Conservation (phyloP, 2,113 vertebrate genomes). For the Zosterops pallidus region DNA sequence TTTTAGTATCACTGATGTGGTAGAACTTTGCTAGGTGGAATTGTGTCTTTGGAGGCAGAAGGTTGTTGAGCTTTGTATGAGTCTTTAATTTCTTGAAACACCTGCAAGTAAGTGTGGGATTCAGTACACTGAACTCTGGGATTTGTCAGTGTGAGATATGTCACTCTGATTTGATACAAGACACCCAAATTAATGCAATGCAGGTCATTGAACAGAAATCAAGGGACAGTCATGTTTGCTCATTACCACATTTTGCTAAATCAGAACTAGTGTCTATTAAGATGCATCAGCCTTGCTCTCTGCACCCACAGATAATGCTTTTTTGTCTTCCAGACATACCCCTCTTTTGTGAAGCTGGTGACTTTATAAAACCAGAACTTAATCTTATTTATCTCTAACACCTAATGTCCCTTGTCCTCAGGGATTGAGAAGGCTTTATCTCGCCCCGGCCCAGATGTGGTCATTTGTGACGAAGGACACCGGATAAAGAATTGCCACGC, state of each 20-base stretch:
- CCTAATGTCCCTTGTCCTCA: constrained; percentile 58
- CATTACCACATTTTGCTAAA: neutral
- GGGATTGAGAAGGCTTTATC: constrained; percentile 93
- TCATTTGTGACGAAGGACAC: constrained; percentile 98
- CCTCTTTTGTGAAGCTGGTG: neutral
- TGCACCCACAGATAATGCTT: neutral
- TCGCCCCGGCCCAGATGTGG: constrained; percentile 93
- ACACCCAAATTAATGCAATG: neutral
- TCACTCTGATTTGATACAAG: neutral
- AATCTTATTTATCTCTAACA: neutral
- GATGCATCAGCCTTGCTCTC: neutral
- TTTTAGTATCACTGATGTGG: neutral
- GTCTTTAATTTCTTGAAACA: neutral
- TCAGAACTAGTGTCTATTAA: neutral
- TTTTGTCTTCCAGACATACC: neutral
- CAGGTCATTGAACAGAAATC: neutral
- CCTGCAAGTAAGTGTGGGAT: neutral
- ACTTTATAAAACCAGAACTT: neutral
- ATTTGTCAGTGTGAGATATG: neutral
- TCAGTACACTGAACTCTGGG: neutral
- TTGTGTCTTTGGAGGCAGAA: neutral
- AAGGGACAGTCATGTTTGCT: neutral
- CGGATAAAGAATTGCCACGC: constrained; percentile 99
- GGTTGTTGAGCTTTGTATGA: neutral
- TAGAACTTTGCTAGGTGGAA: neutral